Evolutionary conservation across 1,140 invertebrate species (phyloP).

Genomic region (Papilio helenus): DNA sequence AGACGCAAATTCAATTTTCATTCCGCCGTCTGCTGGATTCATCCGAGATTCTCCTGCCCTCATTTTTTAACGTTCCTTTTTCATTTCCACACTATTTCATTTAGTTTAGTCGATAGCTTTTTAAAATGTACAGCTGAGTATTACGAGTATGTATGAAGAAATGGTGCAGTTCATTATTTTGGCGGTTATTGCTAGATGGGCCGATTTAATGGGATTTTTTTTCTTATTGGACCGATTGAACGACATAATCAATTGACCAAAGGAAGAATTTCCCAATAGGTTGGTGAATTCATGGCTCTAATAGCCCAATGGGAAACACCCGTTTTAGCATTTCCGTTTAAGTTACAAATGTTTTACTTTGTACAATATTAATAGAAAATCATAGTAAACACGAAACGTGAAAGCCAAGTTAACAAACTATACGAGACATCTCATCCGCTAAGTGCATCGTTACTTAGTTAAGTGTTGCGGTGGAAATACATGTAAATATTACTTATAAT

Average conservation of each 20-base stretch:
- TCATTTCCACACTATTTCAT: conserved; percentile 72
- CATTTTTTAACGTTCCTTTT: conserved; percentile 70
- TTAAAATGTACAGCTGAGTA: background rate
- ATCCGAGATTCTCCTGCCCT: conserved; percentile 64
- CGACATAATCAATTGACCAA: too few relatives aligned
- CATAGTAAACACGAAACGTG: background rate
- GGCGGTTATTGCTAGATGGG: too few relatives aligned
- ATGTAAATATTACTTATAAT: too few relatives aligned
- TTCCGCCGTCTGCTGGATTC: conserved; percentile 72
- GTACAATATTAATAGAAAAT: background rate
- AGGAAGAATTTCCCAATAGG: too few relatives aligned
- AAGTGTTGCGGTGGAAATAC: background rate
- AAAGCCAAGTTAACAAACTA: background rate
- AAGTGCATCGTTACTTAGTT: conserved; percentile 14
- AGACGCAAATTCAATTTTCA: conserved; percentile 82
- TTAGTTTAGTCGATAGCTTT: conserved; percentile 37
- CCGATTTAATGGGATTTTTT: too few relatives aligned
- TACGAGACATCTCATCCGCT: background rate
- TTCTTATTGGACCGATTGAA: too few relatives aligned
- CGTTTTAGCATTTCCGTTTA: background rate
- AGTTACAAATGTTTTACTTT: background rate
- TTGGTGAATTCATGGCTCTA: too few relatives aligned
- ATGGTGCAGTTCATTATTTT: background rate
- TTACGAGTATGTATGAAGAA: background rate
- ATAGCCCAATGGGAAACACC: too few relatives aligned